A percentile compares a stretch with the other conserved stretches of the same genome.
These are phyloP conservation scores for Sceloporus tristichus DNA, from an alignment of 2,113 vertebrate genomes.

Conservation along the genomic window DNA sequence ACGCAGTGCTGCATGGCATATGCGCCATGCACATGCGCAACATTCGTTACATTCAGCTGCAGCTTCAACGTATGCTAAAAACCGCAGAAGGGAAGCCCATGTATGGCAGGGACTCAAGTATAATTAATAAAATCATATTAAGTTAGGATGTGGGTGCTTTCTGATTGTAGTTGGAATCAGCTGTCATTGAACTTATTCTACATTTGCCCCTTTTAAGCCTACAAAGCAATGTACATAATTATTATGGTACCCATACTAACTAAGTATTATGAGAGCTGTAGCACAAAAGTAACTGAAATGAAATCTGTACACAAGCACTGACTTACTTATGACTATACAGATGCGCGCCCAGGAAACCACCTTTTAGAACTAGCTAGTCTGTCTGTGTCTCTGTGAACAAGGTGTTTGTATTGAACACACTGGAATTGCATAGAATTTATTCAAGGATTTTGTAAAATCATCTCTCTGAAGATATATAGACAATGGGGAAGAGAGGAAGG, in stretches of 20 bases:
- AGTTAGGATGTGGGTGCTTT: not conserved
- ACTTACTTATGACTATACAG: not conserved
- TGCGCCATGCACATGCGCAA: too few relatives aligned
- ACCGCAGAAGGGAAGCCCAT: too few relatives aligned
- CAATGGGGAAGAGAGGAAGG: not conserved
- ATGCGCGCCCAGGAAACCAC: not conserved
- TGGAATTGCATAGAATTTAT: not conserved
- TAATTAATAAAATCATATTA: not conserved
- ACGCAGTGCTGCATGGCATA: too few relatives aligned
- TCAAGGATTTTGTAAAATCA: not conserved
- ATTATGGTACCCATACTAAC: not conserved
- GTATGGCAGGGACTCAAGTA: too few relatives aligned
- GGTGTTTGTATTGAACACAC: not conserved
- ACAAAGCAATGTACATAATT: not conserved
- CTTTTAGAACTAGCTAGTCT: not conserved
- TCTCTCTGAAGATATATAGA: not conserved
- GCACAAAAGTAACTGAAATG: too few relatives aligned
- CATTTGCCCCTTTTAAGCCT: not conserved
- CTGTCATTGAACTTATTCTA: too few relatives aligned
- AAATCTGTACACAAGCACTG: not conserved
- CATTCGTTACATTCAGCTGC: too few relatives aligned
- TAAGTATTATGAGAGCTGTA: not conserved
- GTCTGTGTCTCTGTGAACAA: not conserved
- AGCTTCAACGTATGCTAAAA: too few relatives aligned
- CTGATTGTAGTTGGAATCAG: not conserved